Base-by-base conservation (phyloP, 2,888 invertebrate genomes). In the Drosophila anceps region DNA sequence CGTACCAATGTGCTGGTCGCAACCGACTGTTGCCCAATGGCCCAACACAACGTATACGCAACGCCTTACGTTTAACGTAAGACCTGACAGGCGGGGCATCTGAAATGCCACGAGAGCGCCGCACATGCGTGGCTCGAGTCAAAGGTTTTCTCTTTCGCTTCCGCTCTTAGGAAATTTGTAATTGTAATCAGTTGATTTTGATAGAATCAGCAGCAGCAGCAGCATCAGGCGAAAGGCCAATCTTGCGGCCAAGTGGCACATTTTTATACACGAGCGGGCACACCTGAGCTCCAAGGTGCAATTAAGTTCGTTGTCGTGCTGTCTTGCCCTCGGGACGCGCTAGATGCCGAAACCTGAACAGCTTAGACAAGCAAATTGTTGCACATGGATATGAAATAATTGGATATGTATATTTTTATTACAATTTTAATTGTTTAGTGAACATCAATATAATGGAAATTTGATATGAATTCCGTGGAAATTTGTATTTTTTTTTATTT, bases 31-130 rank as follows among this genome's bases (percentile, higher is more conserved):
- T 68, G 51, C n/a, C n/a, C n/a, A 43, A 61, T 57, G 62, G 31
- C 20, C 31, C 57, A 6, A 24, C 43, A 7, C 15, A 5, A 31
- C 64, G 59, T 61, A 53, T 73, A 63, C 68, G 62, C 69, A 60
- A 88, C 44, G 65, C 59, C 15, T 57, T 63, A 67, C 78, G 79
- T 73, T 53, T 35, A 31, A 82, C 84, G 90, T 90, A 79, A 77
- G 48, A 18, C 48, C 68, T 43, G 51, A 73, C 90, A 89, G 86
- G 86, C 86, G 86, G 90, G 84, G 90, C 90, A 77, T 89, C 76
- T 48, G 39, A 55, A 35, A 35, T 48, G 27, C 15, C 43, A 29
- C 64, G 69, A 59, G 48, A 61, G 58, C 24, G 9, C 27, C 5
- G 64, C 83, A 65, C 77, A 61, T 66, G 78, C 69, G 69, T 72